Evolutionary conservation across 2,113 vertebrate genomes (phyloP).

Genomic region (Suricata suricatta): DNA sequence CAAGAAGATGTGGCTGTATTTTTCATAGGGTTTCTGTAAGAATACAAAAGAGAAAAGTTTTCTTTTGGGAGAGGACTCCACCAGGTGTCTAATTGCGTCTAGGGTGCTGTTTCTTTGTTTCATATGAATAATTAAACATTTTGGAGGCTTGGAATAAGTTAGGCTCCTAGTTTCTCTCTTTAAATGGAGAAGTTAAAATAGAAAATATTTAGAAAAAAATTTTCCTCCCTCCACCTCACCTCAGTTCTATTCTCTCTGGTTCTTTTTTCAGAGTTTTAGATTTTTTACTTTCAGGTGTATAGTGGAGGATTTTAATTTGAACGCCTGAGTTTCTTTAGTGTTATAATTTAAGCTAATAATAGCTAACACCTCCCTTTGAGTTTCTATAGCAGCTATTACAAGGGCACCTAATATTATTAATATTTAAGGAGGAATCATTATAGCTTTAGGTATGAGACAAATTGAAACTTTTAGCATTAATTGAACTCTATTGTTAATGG

Average conservation of each 20-base stretch:
- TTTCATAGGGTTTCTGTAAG: neutral
- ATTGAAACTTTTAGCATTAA: conserved; percentile 49
- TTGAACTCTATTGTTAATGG: conserved; percentile 24
- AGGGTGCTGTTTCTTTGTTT: neutral
- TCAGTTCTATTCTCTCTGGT: neutral
- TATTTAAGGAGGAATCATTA: conserved; percentile 41
- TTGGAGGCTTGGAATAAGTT: neutral
- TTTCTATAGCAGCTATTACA: conserved; percentile 37
- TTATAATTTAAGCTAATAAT: conserved; percentile 28
- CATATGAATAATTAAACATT: neutral
- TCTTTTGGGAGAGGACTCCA: neutral
- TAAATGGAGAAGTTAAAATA: conserved; percentile 19
- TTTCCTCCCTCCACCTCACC: neutral
- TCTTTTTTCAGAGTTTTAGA: neutral
- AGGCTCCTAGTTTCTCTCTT: neutral
- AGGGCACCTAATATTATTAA: conserved; percentile 27
- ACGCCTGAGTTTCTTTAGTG: neutral
- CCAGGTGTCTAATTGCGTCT: neutral
- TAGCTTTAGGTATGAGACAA: conserved; percentile 33
- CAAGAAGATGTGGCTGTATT: neutral
- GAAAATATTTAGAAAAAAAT: neutral
- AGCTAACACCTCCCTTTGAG: neutral
- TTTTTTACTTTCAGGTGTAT: neutral
- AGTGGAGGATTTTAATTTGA: neutral
- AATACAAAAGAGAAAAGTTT: neutral